Percentiles rank a stretch among this genome's conserved stretches.
phyloP scores from a whole-genome alignment of 2,113 vertebrate genomes.

The Lepisosteus osseus region DNA sequence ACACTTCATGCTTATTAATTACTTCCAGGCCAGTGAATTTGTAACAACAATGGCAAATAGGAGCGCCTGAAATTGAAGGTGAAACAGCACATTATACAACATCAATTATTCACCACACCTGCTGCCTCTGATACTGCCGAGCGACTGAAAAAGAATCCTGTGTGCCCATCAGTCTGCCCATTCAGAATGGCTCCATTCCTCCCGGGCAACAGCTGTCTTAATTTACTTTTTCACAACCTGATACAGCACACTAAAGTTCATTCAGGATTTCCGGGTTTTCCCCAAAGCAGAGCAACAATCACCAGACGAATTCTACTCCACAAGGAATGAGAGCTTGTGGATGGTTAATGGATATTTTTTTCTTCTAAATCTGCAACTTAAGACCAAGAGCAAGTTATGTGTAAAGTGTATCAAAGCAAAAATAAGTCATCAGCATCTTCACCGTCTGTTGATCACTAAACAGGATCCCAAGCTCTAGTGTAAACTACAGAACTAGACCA shows the following conservation, averaged over 20 bases:
- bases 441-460: too few species aligned
- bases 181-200: not conserved
- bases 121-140: not conserved
- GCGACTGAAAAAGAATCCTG: not conserved
- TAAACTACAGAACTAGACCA: too few species aligned
- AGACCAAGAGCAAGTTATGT: too few species aligned
- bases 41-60: conserved; percentile 15
- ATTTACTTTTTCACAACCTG: not conserved
- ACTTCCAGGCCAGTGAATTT: conserved; percentile 20
- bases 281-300: not conserved
- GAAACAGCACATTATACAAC: conserved; percentile 10
- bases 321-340: too few species aligned
- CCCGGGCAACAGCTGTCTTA: not conserved
- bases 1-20: conserved; percentile 14
- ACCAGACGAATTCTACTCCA: not conserved
- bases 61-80: conserved; percentile 5
- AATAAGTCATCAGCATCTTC: too few species aligned
- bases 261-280: not conserved
- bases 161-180: not conserved
- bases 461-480: too few species aligned
- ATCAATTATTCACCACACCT: conserved; percentile 18
- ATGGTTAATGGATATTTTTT: too few species aligned
- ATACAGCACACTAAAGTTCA: not conserved
- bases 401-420: too few species aligned
- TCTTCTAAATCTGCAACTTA: too few species aligned